Base-by-base conservation (phyloP, 2,113 vertebrate genomes). In the Ciconia maguari region DNA sequence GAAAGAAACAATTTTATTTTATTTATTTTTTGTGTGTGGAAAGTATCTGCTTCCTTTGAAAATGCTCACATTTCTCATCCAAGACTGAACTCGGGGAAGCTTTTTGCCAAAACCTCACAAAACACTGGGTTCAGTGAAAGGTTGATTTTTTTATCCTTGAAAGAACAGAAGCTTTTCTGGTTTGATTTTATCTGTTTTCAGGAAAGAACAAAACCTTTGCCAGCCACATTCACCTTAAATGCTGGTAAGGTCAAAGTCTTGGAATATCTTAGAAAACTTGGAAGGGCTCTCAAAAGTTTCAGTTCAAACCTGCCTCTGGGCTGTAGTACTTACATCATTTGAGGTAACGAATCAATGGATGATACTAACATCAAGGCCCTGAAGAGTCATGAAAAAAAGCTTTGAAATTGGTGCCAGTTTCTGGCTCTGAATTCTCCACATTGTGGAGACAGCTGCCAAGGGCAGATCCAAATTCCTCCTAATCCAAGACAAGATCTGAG, bases 341-440 rank as follows among this genome's bases (percentile, higher is more conserved):
- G 90, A 87, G 69, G 76, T 65, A 89, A 80, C 41, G 60, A 93
- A 87, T 62, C 83, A 57, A 12, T n/a, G 76, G 83, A 42, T 75
- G 64, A 61, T 70, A 49, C 62, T 69, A 51, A 64, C 75, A 81
- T 61, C n/a, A 74, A 79, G 79, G 54, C 34, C 21, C 57, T 6
- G 41, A 79, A 75, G 79, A 82, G 18, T 18, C 54, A 34, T 30
- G 80, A 83, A 55, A 61, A 55, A 58, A 27, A 4, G 17, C 66
- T 87, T 94, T 96, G 93, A 93, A 85, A 90, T 54, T 0, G 0
- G 20, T 42, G 69, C 87, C 92, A 86, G 3, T 84, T 87, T 83
- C 94, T 81, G 86, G 41, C 44, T 95, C 77, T 48, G 72, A 77
- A 78, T 84, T 86, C 80, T 93, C 80, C 76, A 87, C 84, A 93